These are phyloP conservation scores for Trichogramma evanescens DNA, from an alignment of 2,888 invertebrate genomes.

Conservation along the genomic window DNA sequence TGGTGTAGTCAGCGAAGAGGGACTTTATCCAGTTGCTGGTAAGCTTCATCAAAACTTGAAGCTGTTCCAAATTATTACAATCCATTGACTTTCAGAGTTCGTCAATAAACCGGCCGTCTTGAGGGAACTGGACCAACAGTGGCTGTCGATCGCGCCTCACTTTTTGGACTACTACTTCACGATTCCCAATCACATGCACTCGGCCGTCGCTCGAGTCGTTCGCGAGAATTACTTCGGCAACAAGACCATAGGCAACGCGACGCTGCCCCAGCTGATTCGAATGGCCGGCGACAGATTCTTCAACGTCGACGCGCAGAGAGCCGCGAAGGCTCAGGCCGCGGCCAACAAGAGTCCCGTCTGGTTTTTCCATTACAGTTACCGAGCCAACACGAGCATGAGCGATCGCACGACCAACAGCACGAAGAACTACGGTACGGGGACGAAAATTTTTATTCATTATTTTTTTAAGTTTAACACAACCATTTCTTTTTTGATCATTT, in stretches of 20 bases:
- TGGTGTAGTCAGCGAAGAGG: slow-evolving; percentile 61
- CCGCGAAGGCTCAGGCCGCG: slow-evolving; percentile 55
- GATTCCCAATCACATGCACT: slow-evolving; percentile 47
- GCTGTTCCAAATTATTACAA: not conserved
- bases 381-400: slow-evolving; percentile 54
- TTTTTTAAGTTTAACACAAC: not conserved
- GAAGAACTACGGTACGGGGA: slow-evolving; percentile 52
- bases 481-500: not conserved
- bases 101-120: slow-evolving; percentile 47
- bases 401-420: slow-evolving; percentile 50
- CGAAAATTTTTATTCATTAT: too few relatives aligned
- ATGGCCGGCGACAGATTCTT: slow-evolving; percentile 63
- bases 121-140: slow-evolving; percentile 52
- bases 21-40: slow-evolving; percentile 68
- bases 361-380: slow-evolving; percentile 58
- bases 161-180: slow-evolving; percentile 60
- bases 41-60: slow-evolving; percentile 15
- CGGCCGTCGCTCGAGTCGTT: slow-evolving; percentile 50
- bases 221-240: slow-evolving; percentile 53
- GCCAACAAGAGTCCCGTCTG: slow-evolving; percentile 56
- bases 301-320: slow-evolving; percentile 53
- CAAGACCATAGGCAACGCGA: slow-evolving; percentile 47
- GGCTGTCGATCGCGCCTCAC: slow-evolving; percentile 56
- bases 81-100: slow-evolving; percentile 30
- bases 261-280: slow-evolving; percentile 38